phyloP scores from a whole-genome alignment of 2,888 invertebrate genomes.

The Lepidochrysops patricia region DNA sequence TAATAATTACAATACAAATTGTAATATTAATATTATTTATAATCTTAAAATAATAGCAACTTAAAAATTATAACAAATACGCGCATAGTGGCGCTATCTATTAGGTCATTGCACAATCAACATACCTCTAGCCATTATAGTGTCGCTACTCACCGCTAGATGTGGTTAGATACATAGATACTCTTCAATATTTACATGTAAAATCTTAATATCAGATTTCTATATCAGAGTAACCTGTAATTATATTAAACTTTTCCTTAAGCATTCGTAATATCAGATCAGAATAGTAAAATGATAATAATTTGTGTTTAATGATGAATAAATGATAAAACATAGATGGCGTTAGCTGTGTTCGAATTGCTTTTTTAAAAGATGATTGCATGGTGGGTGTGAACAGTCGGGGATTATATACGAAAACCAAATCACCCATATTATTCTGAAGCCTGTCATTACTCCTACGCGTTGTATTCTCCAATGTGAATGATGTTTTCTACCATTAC shows the following conservation, averaged over 20 bases:
- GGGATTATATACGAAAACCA: not conserved
- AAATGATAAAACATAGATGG: not conserved
- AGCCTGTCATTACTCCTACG: not conserved
- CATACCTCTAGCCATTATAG: not conserved
- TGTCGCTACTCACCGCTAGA: constrained; percentile 19
- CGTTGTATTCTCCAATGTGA: not conserved
- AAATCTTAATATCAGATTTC: too few relatives aligned
- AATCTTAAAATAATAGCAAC: too few relatives aligned
- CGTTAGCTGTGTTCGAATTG: not conserved
- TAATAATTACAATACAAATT: too few relatives aligned
- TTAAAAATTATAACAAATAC: too few relatives aligned
- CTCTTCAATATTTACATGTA: not conserved
- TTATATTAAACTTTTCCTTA: too few relatives aligned
- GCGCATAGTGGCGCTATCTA: constrained; percentile 18
- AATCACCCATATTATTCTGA: not conserved
- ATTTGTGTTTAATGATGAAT: not conserved
- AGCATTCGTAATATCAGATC: too few relatives aligned
- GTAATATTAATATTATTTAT: too few relatives aligned
- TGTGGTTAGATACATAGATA: not conserved
- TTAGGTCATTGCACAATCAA: not conserved
- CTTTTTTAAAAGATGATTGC: not conserved
- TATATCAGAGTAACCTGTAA: too few relatives aligned
- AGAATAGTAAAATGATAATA: not conserved
- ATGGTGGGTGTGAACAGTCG: not conserved
- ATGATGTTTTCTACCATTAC: not conserved